Percentiles rank a stretch among this genome's conserved stretches.
Evolutionary conservation across 1,140 invertebrate genomes (phyloP).

Genomic region (Maconellicoccus hirsutus): DNA sequence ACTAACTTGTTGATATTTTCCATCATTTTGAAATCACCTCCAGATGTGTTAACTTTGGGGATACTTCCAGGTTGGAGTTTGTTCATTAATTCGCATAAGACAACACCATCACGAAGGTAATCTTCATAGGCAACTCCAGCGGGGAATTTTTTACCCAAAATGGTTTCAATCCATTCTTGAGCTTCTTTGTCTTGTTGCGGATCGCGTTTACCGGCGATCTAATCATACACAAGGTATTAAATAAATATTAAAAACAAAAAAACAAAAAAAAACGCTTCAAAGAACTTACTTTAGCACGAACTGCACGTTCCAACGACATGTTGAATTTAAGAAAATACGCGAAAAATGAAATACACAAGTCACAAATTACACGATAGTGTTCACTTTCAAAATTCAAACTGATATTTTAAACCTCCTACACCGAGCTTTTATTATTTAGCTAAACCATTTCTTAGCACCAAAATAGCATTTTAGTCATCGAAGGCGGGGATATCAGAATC

Average conservation of each 20-base stretch:
- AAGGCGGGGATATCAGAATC: conserved; percentile 12
- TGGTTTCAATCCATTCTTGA: conserved; percentile 75
- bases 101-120: conserved; percentile 69
- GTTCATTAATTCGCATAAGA: conserved; percentile 85
- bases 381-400: background rate
- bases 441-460: background rate
- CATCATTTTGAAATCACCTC: conserved; percentile 90
- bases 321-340: conserved; percentile 1
- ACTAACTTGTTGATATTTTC: conserved; percentile 81
- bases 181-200: conserved; percentile 70
- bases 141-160: conserved; percentile 69
- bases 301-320: conserved; percentile 28
- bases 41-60: conserved; percentile 73
- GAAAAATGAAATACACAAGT: background rate
- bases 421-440: conserved; percentile 1
- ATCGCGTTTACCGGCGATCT: conserved; percentile 74
- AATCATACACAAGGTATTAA: conserved; percentile 28
- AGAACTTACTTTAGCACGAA: conserved; percentile 28
- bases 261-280: background rate
- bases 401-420: conserved; percentile 5
- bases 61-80: conserved; percentile 68
- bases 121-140: conserved; percentile 51
- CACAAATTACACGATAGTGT: background rate
- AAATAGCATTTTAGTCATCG: conserved; percentile 15
- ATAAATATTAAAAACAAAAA: background rate